These are phyloP conservation scores for Copidosoma floridanum DNA, from an alignment of 1,140 invertebrate genomes.

Conservation along the genomic window DNA sequence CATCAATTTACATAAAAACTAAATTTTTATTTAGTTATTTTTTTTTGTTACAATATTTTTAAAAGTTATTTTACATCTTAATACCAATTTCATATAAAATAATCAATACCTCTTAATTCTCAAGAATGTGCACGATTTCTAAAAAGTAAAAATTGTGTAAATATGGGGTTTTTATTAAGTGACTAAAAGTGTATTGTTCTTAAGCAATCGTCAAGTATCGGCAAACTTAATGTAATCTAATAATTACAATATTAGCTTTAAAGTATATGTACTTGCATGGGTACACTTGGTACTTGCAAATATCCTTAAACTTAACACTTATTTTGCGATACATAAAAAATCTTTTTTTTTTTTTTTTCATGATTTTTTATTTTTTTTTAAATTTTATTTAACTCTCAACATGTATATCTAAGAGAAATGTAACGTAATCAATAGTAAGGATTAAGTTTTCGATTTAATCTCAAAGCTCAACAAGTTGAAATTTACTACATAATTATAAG, in stretches of 20 bases:
- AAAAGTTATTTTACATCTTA: slow-evolving; percentile 11
- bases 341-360: too few relatives aligned
- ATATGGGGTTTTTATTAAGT: background rate
- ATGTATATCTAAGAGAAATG: background rate
- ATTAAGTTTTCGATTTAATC: background rate
- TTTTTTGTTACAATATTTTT: slow-evolving; percentile 5
- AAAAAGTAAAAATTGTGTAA: slow-evolving; percentile 8
- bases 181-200: background rate
- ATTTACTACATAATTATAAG: background rate
- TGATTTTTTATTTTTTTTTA: background rate
- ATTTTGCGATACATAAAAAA: slow-evolving; percentile 12
- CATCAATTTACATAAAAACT: slow-evolving; percentile 24
- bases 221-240: background rate
- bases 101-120: background rate
- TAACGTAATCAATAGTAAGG: background rate
- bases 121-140: slow-evolving; percentile 1
- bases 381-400: background rate
- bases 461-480: slow-evolving; percentile 1
- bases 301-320: slow-evolving; percentile 1
- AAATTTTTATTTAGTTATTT: background rate
- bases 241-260: slow-evolving; percentile 8
- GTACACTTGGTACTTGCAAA: background rate
- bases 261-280: background rate
- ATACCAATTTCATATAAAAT: slow-evolving; percentile 6
- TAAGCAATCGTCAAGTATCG: background rate